Evolutionary conservation across 2,113 vertebrate species (phyloP), one percentile per base, ranked within the genome.

Genomic region (Thinocorus orbignyianus): DNA sequence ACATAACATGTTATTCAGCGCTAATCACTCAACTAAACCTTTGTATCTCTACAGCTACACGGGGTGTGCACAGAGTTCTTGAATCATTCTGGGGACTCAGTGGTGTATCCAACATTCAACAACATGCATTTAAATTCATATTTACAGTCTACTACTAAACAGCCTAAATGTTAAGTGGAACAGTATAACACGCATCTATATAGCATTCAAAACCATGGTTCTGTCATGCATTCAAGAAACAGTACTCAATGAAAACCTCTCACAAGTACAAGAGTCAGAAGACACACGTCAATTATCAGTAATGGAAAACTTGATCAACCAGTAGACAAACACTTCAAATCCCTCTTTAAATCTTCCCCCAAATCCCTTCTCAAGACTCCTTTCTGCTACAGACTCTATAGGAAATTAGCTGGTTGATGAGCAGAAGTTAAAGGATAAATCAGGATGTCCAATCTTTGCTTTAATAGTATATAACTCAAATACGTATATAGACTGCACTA

Each of bases 311-410:
- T 93, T 91, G 64, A 94, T 78, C 89, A 96, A 65, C 20, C 30
- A 70, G 49, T 87, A 80, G 73, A 49, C 83, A 90, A 95, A 92
- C 1, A 2, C 71, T 96, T 90, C 72, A 96, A 96, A 96, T 97
- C 78, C 83, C 37, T 41, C 71, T 95, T 95, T 94, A 96, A 92
- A 86, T 92, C 85, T 95, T 72, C 48, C 37, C 49, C 44, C 73
- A 96, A 95, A 97, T 96, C 93, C 91, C 78, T 94, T 94, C 88
- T 95, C 83, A 91, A 78, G 66, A 79, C 30, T 83, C 42, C 76
- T 94, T 96, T 94, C 82, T 85, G 51, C 86, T 84, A 76, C 58
- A 54, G 65, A 62, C 20, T 30, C 73, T 51, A 37, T 51, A 93
- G 71, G 81, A 93, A 90, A 88, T 84, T 35, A 96, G 57, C 60